phyloP scores from a whole-genome alignment of 2,888 invertebrate species.

The Toxonevra muliebris region DNA sequence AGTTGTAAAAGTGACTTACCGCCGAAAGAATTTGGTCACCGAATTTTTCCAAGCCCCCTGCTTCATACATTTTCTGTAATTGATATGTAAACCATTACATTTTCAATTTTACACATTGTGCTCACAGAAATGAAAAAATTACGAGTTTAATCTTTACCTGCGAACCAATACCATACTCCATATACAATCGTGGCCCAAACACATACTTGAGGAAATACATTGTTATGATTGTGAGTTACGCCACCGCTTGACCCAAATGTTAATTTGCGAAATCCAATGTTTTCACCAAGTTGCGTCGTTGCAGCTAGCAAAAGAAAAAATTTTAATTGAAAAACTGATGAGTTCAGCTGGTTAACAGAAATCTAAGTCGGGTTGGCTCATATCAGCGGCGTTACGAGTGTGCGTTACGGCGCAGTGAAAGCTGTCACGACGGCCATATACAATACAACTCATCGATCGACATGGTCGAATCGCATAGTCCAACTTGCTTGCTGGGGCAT shows the following conservation, averaged over 20 bases:
- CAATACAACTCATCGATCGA: no score
- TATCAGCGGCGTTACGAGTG: no score
- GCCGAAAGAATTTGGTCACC: constrained; percentile 76
- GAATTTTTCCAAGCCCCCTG: constrained; percentile 75
- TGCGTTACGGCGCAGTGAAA: no score
- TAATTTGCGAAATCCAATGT: background rate
- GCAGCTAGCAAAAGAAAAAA: background rate
- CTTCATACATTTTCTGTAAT: constrained; percentile 73
- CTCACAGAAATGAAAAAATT: background rate
- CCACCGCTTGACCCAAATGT: no score
- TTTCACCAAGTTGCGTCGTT: background rate
- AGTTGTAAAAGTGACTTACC: constrained; percentile 43
- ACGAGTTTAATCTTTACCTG: constrained; percentile 63
- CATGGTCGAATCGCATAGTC: no score
- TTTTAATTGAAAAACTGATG: no score
- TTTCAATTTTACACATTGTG: constrained; percentile 4
- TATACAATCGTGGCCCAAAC: constrained; percentile 76
- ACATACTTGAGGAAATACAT: constrained; percentile 69
- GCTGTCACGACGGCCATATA: no score
- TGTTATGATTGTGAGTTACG: background rate
- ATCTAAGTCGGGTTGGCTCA: no score
- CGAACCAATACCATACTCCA: constrained; percentile 74
- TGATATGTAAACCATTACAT: constrained; percentile 14
- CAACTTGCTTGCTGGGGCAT: no score
- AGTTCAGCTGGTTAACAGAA: no score